Conservation (phyloP, 64 coral and sea anemone species). For the Montipora efflorescens region DNA sequence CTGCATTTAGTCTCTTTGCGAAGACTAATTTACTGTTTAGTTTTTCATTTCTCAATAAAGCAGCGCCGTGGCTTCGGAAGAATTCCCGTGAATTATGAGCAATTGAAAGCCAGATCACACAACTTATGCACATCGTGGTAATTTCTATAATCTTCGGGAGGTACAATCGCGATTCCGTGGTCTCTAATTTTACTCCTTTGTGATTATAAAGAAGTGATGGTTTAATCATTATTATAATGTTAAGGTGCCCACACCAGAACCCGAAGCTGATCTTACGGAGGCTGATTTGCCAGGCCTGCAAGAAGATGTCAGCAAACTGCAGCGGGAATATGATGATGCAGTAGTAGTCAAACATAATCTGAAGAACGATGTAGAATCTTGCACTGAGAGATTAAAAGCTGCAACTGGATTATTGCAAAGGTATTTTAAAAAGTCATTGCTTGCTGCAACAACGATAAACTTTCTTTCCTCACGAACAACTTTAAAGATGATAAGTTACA, state of each 20-base stretch:
- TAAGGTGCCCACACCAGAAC: conserved; percentile 62
- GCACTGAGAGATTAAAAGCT: conserved; percentile 90
- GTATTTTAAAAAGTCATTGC: conserved; percentile 16
- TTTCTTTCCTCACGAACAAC: too few species aligned
- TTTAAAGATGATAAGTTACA: too few species aligned
- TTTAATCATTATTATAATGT: neutral
- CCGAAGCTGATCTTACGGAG: conserved; percentile 89
- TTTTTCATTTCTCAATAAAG: too few species aligned
- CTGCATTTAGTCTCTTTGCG: too few species aligned
- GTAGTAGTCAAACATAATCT: conserved; percentile 95
- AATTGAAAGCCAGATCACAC: too few species aligned
- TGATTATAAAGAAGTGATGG: neutral
- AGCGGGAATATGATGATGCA: conserved; percentile 90
- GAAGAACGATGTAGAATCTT: conserved; percentile 85
- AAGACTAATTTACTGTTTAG: too few species aligned
- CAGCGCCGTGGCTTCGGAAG: too few species aligned
- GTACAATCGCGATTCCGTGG: too few species aligned
- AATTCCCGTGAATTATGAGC: too few species aligned
- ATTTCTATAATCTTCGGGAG: neutral
- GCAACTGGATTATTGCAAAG: conserved; percentile 88
- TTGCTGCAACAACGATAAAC: too few species aligned
- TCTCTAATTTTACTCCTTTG: neutral
- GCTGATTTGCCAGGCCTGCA: conserved; percentile 84
- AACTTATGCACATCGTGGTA: too few species aligned
- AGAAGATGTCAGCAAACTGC: conserved; percentile 74